Evolutionary conservation across 2,797 vertebrate species (phyloP), one percentile per base, ranked within the genome.

Genomic region (Chaetophractus vellerosus): DNA sequence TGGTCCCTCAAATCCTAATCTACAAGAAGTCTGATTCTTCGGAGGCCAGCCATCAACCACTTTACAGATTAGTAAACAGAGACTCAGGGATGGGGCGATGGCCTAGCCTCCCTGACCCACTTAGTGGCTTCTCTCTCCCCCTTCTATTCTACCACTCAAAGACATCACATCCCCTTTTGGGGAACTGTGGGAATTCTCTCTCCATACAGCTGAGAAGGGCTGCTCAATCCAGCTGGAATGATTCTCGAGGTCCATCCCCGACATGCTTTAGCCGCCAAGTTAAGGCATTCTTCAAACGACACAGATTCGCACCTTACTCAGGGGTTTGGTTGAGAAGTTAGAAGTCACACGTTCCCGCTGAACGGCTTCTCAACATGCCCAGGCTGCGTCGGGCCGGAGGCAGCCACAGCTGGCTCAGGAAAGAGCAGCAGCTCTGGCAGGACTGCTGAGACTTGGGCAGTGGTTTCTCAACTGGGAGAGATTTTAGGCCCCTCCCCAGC

Each of bases 381-480:
- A 10, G 66, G 19, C 50, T 19, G 10, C 1, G 0, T 23, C 11
- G 4, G 33, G 68, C 52, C 24, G 28, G 28, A 1, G 31, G 52
- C 24, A 9, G 41, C 38, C 14, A 0, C 71, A 15, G 26, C 26
- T 4, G 6, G 19, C 5, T 71, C 55, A 1, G 24, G 1, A 33
- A 0, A 3, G 1, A 9, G 57, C 4, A 7, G 48, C 1, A 38
- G n/a, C 21, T 8, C 55, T 0, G 14, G 19, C 2, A 3, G 59
- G 41, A 36, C 64, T 2, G 3, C 45, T 1, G 5, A 19, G n/a
- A 41, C 28, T 18, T 16, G 1, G 18, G 24, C 26, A 12, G 8
- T 0, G 2, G 38, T 8, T 8, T 11, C 50, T 61, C 64, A 28
- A 23, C 64, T 1, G 3, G 0, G 6, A 21, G 45, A 48, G 59